Evolutionary conservation across 1,140 invertebrate genomes (phyloP).

Genomic region (Temnothorax longispinosus): DNA sequence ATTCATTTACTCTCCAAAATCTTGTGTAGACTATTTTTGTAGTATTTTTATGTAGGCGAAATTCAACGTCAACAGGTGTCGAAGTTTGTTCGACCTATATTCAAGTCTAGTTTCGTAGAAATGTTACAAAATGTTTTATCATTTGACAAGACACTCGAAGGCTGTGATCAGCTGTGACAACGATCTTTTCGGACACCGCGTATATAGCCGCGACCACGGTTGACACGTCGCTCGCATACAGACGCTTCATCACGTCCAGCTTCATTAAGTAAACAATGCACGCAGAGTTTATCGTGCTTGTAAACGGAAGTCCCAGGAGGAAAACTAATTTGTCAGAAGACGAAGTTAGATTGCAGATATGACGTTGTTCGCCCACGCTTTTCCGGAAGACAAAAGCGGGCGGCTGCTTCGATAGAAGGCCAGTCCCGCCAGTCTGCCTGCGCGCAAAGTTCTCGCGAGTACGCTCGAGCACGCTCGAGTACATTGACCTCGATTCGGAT

Average conservation of each 20-base stretch:
- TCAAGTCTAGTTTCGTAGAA: neutral
- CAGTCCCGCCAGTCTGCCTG: no score
- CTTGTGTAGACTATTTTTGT: neutral
- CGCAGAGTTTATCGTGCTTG: neutral
- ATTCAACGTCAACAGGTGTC: no score
- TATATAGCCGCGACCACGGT: neutral
- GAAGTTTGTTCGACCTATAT: no score
- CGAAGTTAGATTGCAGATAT: neutral
- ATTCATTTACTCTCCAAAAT: neutral
- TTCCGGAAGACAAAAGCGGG: neutral
- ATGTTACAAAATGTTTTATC: neutral
- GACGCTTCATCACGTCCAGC: neutral
- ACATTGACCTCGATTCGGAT: neutral
- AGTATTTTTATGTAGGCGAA: neutral
- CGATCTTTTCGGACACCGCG: neutral
- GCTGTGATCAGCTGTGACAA: neutral
- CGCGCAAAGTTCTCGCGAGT: neutral
- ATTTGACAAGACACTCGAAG: neutral
- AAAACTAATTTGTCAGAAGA: no score
- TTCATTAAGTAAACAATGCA: constrained; percentile 40
- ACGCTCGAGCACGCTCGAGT: neutral
- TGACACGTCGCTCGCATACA: neutral
- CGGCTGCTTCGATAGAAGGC: neutral
- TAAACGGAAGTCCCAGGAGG: neutral
- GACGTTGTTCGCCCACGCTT: neutral